Evolutionary conservation across 2,888 invertebrate species (phyloP), one percentile per base, ranked within the genome.

Genomic region (Drosophila subquinaria): DNA sequence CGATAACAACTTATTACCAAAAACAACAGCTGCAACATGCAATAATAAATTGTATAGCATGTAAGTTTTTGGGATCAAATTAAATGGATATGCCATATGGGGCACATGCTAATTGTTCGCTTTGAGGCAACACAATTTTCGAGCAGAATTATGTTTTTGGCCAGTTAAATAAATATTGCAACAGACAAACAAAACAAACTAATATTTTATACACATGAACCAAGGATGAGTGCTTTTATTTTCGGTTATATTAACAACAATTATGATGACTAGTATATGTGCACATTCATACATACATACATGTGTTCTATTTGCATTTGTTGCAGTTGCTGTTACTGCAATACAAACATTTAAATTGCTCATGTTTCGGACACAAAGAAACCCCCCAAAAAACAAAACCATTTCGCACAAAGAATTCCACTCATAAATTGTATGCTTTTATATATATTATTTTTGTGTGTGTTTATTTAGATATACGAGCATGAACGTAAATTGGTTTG

Each of bases 201-300:
- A 38, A 56, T 56, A 45, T 50, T 53, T 38, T 42, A 53, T 51
- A 52, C 38, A 52, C 1, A 51, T 38, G 50, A 5, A 33, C 38
- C 45, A 45, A 73, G 33, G 56, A 51, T 42, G 62, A 76, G 55
- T 69, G 68, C 56, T 35, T 75, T 80, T 86, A 35, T 75, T 80
- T 86, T 75, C 62, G 73, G 73, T 75, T 82, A 72, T 73, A 76
- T 82, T 79, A 82, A 79, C 67, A 86, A 73, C 89, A 86, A 88
- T 85, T 85, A 83, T 75, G 74, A 86, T 76, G 73, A 69, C 69
- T 69, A 69, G 57, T 59, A 59, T 43, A 17, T 40, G 50, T 40
- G 62, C 35, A 52, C 9, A 35, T 20, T n/a, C 17, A 30, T 6
- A 17, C 9, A 30, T 15, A 36, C 68, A 50, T 40, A 57, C 20